Evolutionary conservation across 2,797 vertebrate genomes (phyloP), one percentile per base, ranked within the genome.

Genomic region (Scomberomorus guttatus): DNA sequence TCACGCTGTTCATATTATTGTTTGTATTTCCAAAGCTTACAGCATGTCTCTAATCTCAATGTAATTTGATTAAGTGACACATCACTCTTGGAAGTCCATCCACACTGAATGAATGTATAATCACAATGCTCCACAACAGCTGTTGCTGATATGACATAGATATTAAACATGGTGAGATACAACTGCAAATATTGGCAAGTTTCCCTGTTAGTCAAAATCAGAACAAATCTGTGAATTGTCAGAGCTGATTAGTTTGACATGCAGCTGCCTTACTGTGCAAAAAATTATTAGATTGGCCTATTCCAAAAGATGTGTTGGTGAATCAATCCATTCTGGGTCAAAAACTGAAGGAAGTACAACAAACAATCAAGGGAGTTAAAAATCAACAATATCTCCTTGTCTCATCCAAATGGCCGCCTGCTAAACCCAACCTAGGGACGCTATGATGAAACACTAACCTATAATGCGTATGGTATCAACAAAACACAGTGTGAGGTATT

Each of bases 161-260:
- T 60, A n/a, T n/a, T 15, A 44, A 24, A 74, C 63, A 54, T 1
- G 32, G 4, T 14, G n/a, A 67, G 58, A n/a, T 1, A 39, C 24
- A 63, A 24, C 7, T 13, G 22, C 22, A 7, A 37, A 65, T 69
- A 32, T 42, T 37, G 52, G 42, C 24, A 24, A 72, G 9, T 22
- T 50, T 18, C 17, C 18, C 18, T 8, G 18, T 83, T 63, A 69
- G 8, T 65, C n/a, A 69, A 80, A 61, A 73, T 74, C 29, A 25
- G 54, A 52, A 24, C 37, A 1, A 34, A 75, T 61, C 27, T 67
- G 27, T 52, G 17, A 57, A 64, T 66, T 55, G 59, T 48, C 59
- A 77, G 34, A 68, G 37, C 25, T 48, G 52, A 73, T 73, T 57
- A 64, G 18, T 59, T 25, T 44, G 50, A 61, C n/a, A 75, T 32